Evolutionary conservation across 2,113 vertebrate genomes (phyloP).

Genomic region (Onychostruthus taczanowskii): DNA sequence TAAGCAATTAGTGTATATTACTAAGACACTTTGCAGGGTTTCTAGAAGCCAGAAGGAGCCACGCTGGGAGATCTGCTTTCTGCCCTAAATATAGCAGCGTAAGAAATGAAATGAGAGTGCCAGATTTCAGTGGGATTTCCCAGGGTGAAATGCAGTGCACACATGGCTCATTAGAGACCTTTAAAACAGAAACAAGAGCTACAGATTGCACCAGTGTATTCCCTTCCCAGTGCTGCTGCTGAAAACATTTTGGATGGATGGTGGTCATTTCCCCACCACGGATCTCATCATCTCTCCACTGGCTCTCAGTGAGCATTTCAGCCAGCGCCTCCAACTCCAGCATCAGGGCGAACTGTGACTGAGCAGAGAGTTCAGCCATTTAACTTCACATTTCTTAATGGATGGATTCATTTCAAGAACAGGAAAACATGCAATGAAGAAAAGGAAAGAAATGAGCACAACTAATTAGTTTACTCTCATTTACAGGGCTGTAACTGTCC

Average conservation of each 20-base stretch:
- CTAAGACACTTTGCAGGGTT: slow-evolving; percentile 42
- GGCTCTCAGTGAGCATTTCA: neutral
- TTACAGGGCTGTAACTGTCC: neutral
- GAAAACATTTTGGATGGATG: slow-evolving; percentile 21
- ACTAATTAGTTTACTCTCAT: neutral
- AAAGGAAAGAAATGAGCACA: neutral
- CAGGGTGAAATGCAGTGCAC: slow-evolving; percentile 38
- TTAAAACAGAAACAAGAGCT: slow-evolving; percentile 27
- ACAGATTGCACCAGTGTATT: slow-evolving; percentile 20
- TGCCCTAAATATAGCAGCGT: slow-evolving; percentile 45
- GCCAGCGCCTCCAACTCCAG: neutral
- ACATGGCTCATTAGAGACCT: slow-evolving; percentile 60
- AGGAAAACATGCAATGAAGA: neutral
- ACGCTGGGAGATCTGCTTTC: slow-evolving; percentile 55
- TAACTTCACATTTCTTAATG: neutral
- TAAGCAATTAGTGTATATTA: slow-evolving; percentile 41
- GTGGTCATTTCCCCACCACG: slow-evolving; percentile 17
- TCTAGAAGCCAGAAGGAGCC: slow-evolving; percentile 52
- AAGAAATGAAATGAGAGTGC: slow-evolving; percentile 41
- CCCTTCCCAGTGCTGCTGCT: neutral
- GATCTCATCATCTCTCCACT: neutral
- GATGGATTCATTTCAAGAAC: neutral
- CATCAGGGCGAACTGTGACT: neutral
- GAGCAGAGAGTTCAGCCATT: neutral
- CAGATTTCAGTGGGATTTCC: slow-evolving; percentile 67